Evolutionary conservation across 1,140 invertebrate genomes (phyloP), one percentile per base, ranked within the genome.

Genomic region (Drosophila arizonae): DNA sequence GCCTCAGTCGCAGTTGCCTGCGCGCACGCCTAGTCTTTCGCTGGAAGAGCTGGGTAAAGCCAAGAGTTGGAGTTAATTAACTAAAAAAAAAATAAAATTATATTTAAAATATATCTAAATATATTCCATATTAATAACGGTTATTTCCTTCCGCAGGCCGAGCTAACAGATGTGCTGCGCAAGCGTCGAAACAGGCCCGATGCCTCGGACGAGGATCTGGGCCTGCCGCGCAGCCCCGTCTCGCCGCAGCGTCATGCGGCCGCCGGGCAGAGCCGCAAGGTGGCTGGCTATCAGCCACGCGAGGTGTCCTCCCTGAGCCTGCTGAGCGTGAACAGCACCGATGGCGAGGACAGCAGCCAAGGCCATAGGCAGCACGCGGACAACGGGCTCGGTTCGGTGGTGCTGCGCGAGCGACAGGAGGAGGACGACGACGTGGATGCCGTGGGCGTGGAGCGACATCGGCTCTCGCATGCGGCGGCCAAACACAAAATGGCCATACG

Each of bases 401-500:
- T 90, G 64, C 41, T 86, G 57, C 84, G 88, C 8, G 13, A 64
- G 15, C 77, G 81, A 9, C 51, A 52, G 21, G 66, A 79, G 21
- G 85, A 2, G 21, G 21, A 91, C 43, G 84, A 91, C 6, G 84
- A 91, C 6, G 85, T 86, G 43, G 90, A 90, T 66, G 77, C 81
- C 9, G 76, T 91, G 11, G 75, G 77, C 11, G 33, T 63, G 6
- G 86, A 91, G 26, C 79, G 93, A 76, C 93, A 94, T 70, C 94
- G 95, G 43, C 92, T 96, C 54, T 96, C 95, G 84, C 96, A 96
- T 90, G 95, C 94, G n/a, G 96, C 95, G 15, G 96, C 95, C 39
- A 93, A 93, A 66, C 95, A 96, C 92, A 95, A 95, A 91, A 96
- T 96, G 93, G 94, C 95, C 41, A 94, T 96, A 41, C 93, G 94